These are phyloP conservation scores for Corythaeola cristata DNA, from an alignment of 2,113 vertebrate genomes.

Conservation along the genomic window DNA sequence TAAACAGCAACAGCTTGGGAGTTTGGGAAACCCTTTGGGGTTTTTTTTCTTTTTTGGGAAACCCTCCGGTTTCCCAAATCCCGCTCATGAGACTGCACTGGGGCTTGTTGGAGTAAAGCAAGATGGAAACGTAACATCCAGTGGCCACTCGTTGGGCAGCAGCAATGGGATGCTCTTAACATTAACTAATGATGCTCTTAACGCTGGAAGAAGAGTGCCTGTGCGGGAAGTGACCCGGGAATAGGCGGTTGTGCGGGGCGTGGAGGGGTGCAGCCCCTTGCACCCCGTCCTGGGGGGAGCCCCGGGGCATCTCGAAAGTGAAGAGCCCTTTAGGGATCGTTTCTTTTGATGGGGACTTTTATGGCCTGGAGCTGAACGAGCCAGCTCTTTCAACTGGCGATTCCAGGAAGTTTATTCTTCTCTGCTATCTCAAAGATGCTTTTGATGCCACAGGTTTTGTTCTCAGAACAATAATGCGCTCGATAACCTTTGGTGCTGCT, in stretches of 20 bases:
- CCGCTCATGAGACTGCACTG: fast-evolving
- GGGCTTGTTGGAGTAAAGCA: not conserved
- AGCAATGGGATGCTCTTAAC: not conserved
- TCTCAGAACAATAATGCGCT: not conserved
- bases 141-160: fast-evolving
- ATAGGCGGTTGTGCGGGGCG: fast-evolving
- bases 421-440: not conserved
- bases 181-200: too few relatives aligned
- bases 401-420: not conserved
- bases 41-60: not conserved
- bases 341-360: not conserved
- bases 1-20: not conserved
- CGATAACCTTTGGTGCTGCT: not conserved
- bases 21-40: not conserved
- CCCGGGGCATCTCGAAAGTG: not conserved
- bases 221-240: not conserved
- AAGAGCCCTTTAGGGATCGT: not conserved
- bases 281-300: not conserved
- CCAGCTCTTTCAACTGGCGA: not conserved
- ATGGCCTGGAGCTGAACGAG: not conserved
- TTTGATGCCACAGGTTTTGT: conserved; percentile 1
- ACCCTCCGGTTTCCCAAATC: not conserved
- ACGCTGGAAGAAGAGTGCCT: not conserved
- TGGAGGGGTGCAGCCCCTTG: not conserved
- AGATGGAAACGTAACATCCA: not conserved